These are phyloP conservation scores for Halocynthia roretzi DNA, from an alignment of 23 tunicate genomes.

Conservation along the genomic window DNA sequence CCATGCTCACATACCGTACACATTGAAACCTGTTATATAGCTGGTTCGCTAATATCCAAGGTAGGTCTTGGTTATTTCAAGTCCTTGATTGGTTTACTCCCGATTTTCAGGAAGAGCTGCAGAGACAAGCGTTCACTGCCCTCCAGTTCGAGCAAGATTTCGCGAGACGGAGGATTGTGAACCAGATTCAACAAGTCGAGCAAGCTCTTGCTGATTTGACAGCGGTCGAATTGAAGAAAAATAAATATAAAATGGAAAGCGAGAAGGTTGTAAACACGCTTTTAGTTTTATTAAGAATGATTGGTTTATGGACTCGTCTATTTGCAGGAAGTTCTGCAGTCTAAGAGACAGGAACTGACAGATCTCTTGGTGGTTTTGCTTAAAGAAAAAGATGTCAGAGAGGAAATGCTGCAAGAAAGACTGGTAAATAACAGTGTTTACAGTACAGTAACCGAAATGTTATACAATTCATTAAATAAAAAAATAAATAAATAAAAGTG, in stretches of 20 bases:
- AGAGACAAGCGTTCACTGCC: conserved; percentile 62
- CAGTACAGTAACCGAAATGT: too few species aligned
- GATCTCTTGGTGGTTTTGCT: conserved; percentile 71
- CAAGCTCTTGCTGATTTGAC: conserved; percentile 55
- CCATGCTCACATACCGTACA: too few species aligned
- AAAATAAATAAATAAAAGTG: too few species aligned
- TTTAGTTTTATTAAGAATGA: neutral
- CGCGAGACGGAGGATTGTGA: conserved; percentile 36
- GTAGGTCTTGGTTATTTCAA: too few species aligned
- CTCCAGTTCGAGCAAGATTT: conserved; percentile 71
- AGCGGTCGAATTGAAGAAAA: conserved; percentile 56
- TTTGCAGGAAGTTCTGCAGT: conserved; percentile 40
- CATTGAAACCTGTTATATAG: too few species aligned
- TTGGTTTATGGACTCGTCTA: neutral
- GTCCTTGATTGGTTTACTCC: neutral
- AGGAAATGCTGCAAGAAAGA: conserved; percentile 55
- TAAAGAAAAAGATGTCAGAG: conserved; percentile 72
- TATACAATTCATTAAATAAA: too few species aligned
- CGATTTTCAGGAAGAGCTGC: conserved; percentile 55
- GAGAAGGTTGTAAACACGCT: conserved; percentile 43
- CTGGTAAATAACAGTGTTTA: conserved; percentile 33
- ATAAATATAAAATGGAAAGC: conserved; percentile 33
- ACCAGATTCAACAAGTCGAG: conserved; percentile 52
- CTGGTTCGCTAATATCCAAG: too few species aligned
- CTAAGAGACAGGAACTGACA: conserved; percentile 49